phyloP scores from a whole-genome alignment of 2,888 invertebrate species.

The Rhorus exstirpatorius region DNA sequence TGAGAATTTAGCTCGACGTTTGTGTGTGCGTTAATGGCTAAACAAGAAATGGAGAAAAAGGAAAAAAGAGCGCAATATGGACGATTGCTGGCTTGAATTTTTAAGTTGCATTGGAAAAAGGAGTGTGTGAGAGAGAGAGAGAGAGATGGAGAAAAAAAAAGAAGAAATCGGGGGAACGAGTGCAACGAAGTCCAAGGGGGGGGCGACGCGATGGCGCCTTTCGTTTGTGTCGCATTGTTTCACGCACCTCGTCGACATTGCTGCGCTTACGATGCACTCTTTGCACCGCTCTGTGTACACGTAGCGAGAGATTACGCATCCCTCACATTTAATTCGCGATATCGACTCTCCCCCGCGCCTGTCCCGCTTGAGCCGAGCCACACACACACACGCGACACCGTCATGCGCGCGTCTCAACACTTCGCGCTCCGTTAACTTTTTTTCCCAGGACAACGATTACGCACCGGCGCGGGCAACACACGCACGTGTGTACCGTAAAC shows the following conservation, averaged over 20 bases:
- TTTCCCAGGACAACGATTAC: slow-evolving; percentile 1
- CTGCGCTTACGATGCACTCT: slow-evolving; percentile 60
- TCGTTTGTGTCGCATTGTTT: slow-evolving; percentile 81
- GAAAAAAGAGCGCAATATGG: slow-evolving; percentile 33
- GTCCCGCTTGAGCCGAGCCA: slow-evolving; percentile 26
- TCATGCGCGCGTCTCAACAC: slow-evolving; percentile 22
- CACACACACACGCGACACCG: slow-evolving; percentile 5
- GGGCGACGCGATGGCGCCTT: slow-evolving; percentile 77
- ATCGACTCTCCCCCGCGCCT: slow-evolving; percentile 24
- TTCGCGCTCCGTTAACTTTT: slow-evolving; percentile 7
- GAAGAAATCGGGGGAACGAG: slow-evolving; percentile 50
- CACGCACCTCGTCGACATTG: slow-evolving; percentile 75
- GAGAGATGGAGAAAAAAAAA: slow-evolving; percentile 34
- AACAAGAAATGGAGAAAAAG: slow-evolving; percentile 11
- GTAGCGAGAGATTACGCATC: slow-evolving; percentile 63
- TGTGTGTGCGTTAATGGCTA: slow-evolving; percentile 41
- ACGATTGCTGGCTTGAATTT: slow-evolving; percentile 53
- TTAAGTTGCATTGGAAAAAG: slow-evolving; percentile 49
- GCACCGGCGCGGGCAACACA: too few relatives aligned
- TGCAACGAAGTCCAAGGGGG: slow-evolving; percentile 29
- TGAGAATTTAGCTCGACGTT: slow-evolving; percentile 53
- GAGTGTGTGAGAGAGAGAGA: slow-evolving; percentile 31
- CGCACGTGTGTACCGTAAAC: too few relatives aligned
- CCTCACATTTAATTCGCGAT: slow-evolving; percentile 43
- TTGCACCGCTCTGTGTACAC: too few relatives aligned